phyloP scores from a whole-genome alignment of 2,888 invertebrate species.

The Tipula unca region DNA sequence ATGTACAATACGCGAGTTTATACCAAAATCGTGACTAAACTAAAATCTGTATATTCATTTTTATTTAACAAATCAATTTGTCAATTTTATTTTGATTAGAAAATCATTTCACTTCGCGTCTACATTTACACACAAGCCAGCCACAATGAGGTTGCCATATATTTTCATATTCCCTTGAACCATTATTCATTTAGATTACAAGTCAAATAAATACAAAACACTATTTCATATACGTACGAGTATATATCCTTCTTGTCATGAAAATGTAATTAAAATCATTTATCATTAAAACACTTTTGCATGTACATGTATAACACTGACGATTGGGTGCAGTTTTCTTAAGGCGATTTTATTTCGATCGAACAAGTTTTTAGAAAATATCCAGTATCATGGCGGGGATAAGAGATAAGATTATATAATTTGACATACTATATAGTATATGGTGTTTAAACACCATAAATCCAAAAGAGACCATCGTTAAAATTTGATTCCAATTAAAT shows the following conservation, averaged over 20 bases:
- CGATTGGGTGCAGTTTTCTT: background rate
- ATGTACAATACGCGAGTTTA: background rate
- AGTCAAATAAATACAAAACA: background rate
- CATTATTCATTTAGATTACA: background rate
- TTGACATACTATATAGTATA: background rate
- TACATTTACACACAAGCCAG: background rate
- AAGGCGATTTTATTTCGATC: background rate
- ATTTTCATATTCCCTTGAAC: background rate
- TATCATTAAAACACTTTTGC: background rate
- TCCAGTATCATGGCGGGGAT: too few relatives aligned
- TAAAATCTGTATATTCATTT: background rate
- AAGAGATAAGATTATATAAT: background rate
- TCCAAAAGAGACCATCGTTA: background rate
- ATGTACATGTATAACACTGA: background rate
- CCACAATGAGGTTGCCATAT: background rate
- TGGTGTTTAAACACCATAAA: too few relatives aligned
- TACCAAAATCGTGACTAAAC: background rate
- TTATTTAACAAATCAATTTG: background rate
- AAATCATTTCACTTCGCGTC: background rate
- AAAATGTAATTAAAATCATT: background rate
- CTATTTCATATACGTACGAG: background rate
- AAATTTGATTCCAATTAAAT: background rate
- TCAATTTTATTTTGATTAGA: conserved; percentile 4
- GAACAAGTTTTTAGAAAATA: background rate
- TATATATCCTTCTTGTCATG: background rate